Conservation (phyloP, 2,113 vertebrate genomes). For the Rhabdornis inornatus region DNA sequence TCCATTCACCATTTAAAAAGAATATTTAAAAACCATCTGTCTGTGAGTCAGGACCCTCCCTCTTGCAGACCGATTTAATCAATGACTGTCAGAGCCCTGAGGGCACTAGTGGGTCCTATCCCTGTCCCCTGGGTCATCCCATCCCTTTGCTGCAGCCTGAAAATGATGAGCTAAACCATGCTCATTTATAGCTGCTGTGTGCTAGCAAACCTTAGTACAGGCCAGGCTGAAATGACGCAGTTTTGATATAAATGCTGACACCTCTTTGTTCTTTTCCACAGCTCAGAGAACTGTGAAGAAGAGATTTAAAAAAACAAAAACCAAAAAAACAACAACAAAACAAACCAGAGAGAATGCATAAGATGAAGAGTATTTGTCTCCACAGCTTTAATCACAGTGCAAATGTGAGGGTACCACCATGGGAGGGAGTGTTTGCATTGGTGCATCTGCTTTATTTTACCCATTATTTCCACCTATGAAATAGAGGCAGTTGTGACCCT, state of each 20-base stretch:
- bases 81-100: neutral
- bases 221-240: neutral
- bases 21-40: neutral
- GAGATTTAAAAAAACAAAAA: neutral
- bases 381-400: neutral
- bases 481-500: neutral
- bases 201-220: neutral
- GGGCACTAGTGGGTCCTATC: neutral
- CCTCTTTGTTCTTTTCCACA: neutral
- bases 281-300: neutral
- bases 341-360: neutral
- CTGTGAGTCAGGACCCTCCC: neutral
- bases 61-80: neutral
- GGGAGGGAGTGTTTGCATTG: neutral
- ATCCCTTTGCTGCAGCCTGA: neutral
- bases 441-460: neutral
- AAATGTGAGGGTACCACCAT: neutral
- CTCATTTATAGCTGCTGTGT: neutral
- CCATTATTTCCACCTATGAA: neutral
- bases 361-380: neutral
- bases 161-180: neutral
- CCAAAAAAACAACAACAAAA: no score
- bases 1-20: no score
- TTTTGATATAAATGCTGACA: neutral
- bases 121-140: neutral